Base-by-base conservation (phyloP, 2,888 invertebrate genomes). In the Xanthorhoe spadicearia region DNA sequence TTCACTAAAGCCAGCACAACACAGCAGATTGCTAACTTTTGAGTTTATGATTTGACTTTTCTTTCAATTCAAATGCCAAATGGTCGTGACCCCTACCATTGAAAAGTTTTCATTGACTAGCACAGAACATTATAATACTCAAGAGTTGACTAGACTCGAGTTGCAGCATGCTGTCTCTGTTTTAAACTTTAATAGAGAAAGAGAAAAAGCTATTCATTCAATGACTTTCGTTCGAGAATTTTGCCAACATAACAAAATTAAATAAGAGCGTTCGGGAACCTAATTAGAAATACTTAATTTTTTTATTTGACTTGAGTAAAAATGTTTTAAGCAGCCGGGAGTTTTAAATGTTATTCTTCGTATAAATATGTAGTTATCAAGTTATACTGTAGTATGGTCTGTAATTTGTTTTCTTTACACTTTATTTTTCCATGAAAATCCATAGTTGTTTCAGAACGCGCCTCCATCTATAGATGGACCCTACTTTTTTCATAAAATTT, bases 1-100 rank as follows among this genome's bases (percentile, higher is more conserved):
- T 75, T 62, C 23, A 78, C 70, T 76, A 78, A 77, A 81, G 87
- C 88, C 87, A 88, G 86, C 87, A 85, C 54, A 61, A 38, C 54
- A 53, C 48, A 46, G 38, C 56, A n/a, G 4, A 15, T 19, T 43
- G 8, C 13, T 10, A n/a, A 53, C 53, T 53, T 53, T 53, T 35
- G 53, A 35, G 9, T 17, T 53, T 53, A 35, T 53, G 35, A 35
- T 53, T 53, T 35, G 32, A 53, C 35, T 53, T 4, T n/a, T 35
- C 3, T 38, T 55, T 13, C 38, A 13, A 43, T n/a, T 13, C 38
- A 43, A 43, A 43, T 43, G 38, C 38, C 13, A 43, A 43, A 43
- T 43, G 38, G 38, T 48, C 48, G 48, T 17, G 48, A 48, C 48
- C 48, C 48, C 48, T 48, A 48, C 48, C 48, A 48, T 48, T 48